Percentiles rank a stretch among this genome's conserved stretches.
Conservation (phyloP, 2,888 invertebrate species). For the Heliconius sara region DNA sequence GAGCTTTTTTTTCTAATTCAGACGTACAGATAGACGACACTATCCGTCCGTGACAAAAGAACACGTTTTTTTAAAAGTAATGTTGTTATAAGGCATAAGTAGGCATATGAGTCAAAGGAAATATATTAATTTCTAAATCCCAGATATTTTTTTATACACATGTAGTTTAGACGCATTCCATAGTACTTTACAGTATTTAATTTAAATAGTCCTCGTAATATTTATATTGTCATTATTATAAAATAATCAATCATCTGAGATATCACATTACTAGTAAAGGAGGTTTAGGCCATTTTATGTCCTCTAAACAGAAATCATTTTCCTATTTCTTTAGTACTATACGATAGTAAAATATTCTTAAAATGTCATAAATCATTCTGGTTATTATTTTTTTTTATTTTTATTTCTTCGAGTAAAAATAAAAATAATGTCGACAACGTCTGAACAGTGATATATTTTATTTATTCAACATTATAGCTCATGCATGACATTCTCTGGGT, state of each 20-base stretch:
- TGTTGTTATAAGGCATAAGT: not conserved
- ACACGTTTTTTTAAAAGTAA: not conserved
- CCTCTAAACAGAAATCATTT: slow-evolving; percentile 9
- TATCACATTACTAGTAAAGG: slow-evolving; percentile 7
- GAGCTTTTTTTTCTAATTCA: too few relatives aligned
- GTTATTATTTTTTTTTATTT: not conserved
- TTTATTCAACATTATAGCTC: slow-evolving; percentile 29
- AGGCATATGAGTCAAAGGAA: not conserved
- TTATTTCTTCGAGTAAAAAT: not conserved
- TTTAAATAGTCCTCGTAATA: not conserved
- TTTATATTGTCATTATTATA: slow-evolving; percentile 10
- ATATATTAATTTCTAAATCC: not conserved
- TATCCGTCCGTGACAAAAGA: not conserved
- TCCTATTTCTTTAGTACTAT: not conserved
- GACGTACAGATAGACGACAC: not conserved
- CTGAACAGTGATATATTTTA: slow-evolving; percentile 12
- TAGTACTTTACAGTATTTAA: not conserved
- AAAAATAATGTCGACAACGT: not conserved
- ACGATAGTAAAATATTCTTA: not conserved
- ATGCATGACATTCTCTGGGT: slow-evolving; percentile 45
- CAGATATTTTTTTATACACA: not conserved
- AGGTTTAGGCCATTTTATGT: slow-evolving; percentile 15
- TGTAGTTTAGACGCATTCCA: too few relatives aligned
- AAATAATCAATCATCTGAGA: slow-evolving; percentile 20
- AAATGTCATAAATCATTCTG: not conserved